Conservation (phyloP, 2,888 invertebrate species). For the Achlya flavicornis region DNA sequence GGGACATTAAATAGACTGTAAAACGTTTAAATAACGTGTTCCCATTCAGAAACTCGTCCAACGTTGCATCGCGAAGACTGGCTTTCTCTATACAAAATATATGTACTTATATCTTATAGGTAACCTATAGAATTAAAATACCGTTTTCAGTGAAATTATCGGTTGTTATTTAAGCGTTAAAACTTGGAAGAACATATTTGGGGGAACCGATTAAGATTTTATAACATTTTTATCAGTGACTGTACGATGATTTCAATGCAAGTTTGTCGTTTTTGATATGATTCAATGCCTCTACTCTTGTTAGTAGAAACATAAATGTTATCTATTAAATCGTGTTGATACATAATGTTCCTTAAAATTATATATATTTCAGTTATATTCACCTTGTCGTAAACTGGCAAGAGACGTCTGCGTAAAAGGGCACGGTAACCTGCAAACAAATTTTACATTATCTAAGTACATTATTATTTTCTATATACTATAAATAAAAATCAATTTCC, state of each 20-base stretch:
- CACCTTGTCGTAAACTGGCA: conserved; percentile 91
- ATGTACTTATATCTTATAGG: neutral
- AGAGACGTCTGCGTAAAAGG: conserved; percentile 91
- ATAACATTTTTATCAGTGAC: conserved; percentile 20
- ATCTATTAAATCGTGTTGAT: too few relatives aligned
- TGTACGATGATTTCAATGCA: conserved; percentile 15
- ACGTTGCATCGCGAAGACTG: conserved; percentile 22
- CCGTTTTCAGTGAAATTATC: neutral
- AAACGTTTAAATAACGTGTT: conserved; percentile 38
- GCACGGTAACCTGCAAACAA: conserved; percentile 89
- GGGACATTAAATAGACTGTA: conserved; percentile 40
- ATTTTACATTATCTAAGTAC: conserved; percentile 28
- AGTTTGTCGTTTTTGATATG: too few relatives aligned
- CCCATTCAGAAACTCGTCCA: conserved; percentile 44
- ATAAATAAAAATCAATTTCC: too few relatives aligned
- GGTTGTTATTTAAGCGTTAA: neutral
- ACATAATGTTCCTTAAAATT: too few relatives aligned
- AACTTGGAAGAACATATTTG: neutral
- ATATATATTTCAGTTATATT: conserved; percentile 42
- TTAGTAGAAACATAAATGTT: too few relatives aligned
- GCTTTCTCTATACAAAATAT: conserved; percentile 23
- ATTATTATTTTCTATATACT: neutral
- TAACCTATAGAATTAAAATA: neutral
- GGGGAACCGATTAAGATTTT: neutral
- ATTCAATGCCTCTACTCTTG: too few relatives aligned